These are phyloP conservation scores for Phylloscopus collybita DNA, from an alignment of 2,797 vertebrate species.

Conservation along the genomic window DNA sequence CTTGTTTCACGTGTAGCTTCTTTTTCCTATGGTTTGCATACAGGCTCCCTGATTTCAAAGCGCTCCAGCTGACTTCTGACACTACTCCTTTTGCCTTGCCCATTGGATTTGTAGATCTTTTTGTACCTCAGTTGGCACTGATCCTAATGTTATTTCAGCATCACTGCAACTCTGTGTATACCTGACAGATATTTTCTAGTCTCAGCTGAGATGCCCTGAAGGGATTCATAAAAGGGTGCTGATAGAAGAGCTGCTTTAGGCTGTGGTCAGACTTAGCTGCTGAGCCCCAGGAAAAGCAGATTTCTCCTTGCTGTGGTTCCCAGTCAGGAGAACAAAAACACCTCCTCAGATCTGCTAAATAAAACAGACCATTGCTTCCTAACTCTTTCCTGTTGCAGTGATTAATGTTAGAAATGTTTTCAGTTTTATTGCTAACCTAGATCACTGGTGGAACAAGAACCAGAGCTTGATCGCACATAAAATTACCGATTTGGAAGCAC, in stretches of 20 bases:
- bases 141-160: neutral
- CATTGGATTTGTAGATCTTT: neutral
- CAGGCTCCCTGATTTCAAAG: neutral
- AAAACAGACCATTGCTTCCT: neutral
- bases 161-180: neutral
- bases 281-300: neutral
- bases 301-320: neutral
- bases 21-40: neutral
- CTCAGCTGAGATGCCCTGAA: neutral
- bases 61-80: neutral
- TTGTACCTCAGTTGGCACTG: neutral
- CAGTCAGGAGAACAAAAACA: neutral
- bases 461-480: neutral
- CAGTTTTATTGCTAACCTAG: neutral
- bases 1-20: neutral
- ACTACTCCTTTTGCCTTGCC: rapidly evolving
- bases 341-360: neutral
- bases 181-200: neutral
- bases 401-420: neutral
- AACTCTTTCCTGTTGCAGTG: neutral
- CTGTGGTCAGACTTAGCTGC: neutral
- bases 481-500: neutral
- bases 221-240: neutral
- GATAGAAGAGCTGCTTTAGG: neutral
- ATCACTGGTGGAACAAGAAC: neutral